Evolutionary conservation across 2,113 vertebrate genomes (phyloP).

Genomic region (Dinomys branickii): DNA sequence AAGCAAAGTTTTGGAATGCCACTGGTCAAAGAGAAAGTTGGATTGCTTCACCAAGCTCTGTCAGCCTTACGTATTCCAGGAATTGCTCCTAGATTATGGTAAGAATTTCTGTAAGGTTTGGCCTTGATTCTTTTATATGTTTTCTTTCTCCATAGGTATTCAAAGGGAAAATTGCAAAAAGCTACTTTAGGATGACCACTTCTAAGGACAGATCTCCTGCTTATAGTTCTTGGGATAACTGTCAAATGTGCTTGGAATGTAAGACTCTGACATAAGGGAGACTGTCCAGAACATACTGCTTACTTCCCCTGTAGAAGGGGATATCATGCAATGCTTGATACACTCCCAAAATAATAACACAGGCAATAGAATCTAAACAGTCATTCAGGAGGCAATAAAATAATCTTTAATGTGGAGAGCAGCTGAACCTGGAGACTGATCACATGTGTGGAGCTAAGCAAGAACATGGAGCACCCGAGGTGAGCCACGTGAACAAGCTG

Average conservation of each 20-base stretch:
- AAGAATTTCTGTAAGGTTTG: background rate
- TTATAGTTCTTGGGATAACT: background rate
- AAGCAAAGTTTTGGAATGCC: constrained; percentile 22
- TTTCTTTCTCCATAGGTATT: background rate
- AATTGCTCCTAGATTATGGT: background rate
- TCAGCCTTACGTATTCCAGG: background rate
- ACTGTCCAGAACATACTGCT: background rate
- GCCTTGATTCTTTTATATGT: background rate
- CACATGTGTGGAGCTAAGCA: background rate
- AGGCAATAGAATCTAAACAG: background rate
- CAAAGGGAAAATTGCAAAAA: background rate
- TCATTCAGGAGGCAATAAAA: background rate
- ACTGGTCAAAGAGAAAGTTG: background rate
- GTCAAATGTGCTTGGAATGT: background rate
- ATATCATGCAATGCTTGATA: background rate
- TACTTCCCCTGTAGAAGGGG: background rate
- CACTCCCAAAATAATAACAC: background rate
- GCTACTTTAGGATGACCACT: background rate
- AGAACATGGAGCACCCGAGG: background rate
- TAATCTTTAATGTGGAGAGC: background rate
- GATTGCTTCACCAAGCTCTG: background rate
- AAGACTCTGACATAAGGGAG: background rate
- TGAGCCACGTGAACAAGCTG: background rate
- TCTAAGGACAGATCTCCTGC: background rate
- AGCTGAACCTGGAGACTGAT: background rate